Evolutionary conservation across 1,140 invertebrate species (phyloP), one percentile per base, ranked within the genome.

Genomic region (Oncopodura yosiiana): DNA sequence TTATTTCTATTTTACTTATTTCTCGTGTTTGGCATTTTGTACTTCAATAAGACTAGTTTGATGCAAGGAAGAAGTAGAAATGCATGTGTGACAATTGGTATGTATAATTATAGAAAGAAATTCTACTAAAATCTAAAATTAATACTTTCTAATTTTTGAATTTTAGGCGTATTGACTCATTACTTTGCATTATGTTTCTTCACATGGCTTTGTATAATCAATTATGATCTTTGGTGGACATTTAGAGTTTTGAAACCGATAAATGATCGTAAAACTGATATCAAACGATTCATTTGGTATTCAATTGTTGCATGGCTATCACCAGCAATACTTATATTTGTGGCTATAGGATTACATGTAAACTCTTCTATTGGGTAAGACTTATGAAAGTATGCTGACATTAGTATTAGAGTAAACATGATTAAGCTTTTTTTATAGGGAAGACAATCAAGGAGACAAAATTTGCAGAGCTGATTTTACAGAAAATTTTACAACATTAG

Each of bases 181-280:
- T 59, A 49, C 42, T 18, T 53, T 14, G 57, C 27, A 24, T 21
- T 59, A 11, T 43, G 34, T 41, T 21, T 51, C 2, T 53, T 59
- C 16, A 24, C 21, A 24, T 59, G 57, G 57, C 39, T 59, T 16
- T 49, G 45, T 16, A 34, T 59, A 4, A 59, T 59, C 16, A 59
- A 59, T 51, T 59, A 54, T 45, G 57, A 59, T 27, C 44, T 59
- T 3, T 59, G 57, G 57, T 59, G 51, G 51, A 54, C 51, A 2
- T 59, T 59, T 19, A 53, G 56, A 48, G 41, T 54, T 0, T 16
- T 59, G 12, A 53, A 53, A 30, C 57, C 57, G 0, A 53, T 42
- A 26, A 45, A 30, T 38, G 38, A 50, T 12, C 34, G 30, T n/a
- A 45, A 38, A 21, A 26, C 49, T 27, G 50, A 58, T 18, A 14